A percentile compares a stretch with the other conserved stretches of the same genome.
phyloP scores from a whole-genome alignment of 30 jellyfish, hydroid and myxozoan species.

The Hydractinia symbiolongicarpus region DNA sequence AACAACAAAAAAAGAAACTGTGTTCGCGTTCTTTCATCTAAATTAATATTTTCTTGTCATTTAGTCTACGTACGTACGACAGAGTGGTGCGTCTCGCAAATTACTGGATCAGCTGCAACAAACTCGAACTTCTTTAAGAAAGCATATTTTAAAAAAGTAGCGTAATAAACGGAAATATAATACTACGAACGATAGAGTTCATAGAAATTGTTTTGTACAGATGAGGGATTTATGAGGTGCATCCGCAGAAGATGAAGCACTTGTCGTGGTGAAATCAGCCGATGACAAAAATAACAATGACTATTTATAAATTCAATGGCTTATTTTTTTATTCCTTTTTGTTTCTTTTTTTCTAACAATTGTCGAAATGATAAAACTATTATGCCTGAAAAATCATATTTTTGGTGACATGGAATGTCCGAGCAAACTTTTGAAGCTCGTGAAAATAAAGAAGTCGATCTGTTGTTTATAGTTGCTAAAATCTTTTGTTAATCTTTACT shows the following conservation, averaged over 20 bases:
- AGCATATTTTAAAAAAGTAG: neutral
- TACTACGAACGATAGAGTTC: neutral
- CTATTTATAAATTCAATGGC: too few species aligned
- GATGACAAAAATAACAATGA: too few species aligned
- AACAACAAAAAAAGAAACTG: too few species aligned
- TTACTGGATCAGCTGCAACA: constrained; percentile 42
- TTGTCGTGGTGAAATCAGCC: neutral
- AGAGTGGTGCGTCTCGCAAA: constrained; percentile 50
- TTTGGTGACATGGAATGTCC: too few species aligned
- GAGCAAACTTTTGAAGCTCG: too few species aligned
- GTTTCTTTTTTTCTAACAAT: too few species aligned
- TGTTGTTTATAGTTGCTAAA: too few species aligned
- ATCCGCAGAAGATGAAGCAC: neutral
- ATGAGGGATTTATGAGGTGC: neutral
- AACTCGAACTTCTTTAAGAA: constrained; percentile 46
- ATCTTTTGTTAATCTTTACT: too few species aligned
- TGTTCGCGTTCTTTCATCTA: constrained; percentile 22
- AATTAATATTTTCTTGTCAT: neutral
- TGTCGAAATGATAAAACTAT: too few species aligned
- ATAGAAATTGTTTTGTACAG: neutral
- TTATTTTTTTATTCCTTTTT: too few species aligned
- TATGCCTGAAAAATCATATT: too few species aligned
- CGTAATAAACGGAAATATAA: neutral
- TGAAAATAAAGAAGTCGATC: too few species aligned
- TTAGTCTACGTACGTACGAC: constrained; percentile 50